phyloP scores from a whole-genome alignment of 2,888 invertebrate genomes.

The Sesia bembeciformis region DNA sequence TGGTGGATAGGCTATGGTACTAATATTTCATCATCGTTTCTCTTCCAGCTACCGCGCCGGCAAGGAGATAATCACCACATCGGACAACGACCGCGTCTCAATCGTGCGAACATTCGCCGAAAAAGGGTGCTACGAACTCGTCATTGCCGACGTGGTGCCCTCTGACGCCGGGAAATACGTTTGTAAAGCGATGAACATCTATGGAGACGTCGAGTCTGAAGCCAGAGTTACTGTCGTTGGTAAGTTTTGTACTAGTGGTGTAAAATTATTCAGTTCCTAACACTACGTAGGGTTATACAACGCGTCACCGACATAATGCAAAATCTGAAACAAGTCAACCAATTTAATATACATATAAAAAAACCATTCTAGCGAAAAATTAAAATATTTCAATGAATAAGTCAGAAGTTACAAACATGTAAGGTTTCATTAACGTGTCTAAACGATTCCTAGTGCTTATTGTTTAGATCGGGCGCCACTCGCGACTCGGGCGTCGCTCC shows the following conservation, averaged over 20 bases:
- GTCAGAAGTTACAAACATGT: too few relatives aligned
- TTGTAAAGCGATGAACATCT: constrained; percentile 87
- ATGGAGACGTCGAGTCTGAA: constrained; percentile 84
- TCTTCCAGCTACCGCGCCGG: constrained; percentile 85
- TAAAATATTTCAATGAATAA: too few relatives aligned
- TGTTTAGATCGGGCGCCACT: too few relatives aligned
- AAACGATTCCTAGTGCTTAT: too few relatives aligned
- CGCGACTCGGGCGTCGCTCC: too few relatives aligned
- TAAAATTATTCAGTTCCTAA: not conserved
- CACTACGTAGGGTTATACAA: not conserved
- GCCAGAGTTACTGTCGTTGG: constrained; percentile 87
- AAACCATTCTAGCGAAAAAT: too few relatives aligned
- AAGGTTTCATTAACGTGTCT: too few relatives aligned
- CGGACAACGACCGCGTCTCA: constrained; percentile 79
- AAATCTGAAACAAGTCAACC: not conserved
- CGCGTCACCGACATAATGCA: not conserved
- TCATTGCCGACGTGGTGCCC: constrained; percentile 85
- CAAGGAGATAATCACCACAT: constrained; percentile 78
- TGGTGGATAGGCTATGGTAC: too few relatives aligned
- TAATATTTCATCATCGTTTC: too few relatives aligned
- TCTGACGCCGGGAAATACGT: constrained; percentile 89
- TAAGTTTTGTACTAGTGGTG: constrained; percentile 32
- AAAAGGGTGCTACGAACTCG: constrained; percentile 89
- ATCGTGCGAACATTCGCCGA: constrained; percentile 84
- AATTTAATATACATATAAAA: too few relatives aligned